Conservation (phyloP, 2,797 vertebrate genomes). For the Micrastur ruficollis region DNA sequence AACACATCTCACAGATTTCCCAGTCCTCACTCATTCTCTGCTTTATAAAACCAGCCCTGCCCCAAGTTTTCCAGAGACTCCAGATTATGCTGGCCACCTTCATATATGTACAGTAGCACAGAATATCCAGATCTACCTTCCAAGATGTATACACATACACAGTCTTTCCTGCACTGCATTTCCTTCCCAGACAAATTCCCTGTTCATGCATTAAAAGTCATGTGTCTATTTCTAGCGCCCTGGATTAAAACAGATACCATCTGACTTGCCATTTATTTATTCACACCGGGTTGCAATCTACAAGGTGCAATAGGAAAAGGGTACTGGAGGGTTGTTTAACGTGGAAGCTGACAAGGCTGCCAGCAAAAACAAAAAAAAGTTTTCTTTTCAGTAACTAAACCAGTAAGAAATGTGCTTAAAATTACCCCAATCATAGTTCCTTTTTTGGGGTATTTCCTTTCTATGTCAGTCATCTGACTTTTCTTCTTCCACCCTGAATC, state of each 20-base stretch:
- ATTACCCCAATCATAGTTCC: not conserved
- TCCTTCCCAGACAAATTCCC: not conserved
- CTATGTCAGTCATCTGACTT: not conserved
- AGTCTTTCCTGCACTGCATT: not conserved
- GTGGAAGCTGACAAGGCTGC: not conserved
- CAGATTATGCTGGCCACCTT: not conserved
- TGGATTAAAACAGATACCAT: not conserved
- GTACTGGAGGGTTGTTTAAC: not conserved
- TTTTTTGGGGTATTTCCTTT: not conserved
- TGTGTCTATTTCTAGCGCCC: not conserved
- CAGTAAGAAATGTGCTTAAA: not conserved
- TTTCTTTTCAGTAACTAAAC: not conserved
- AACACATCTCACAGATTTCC: not conserved
- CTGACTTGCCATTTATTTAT: constrained; percentile 6
- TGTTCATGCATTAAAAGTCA: not conserved
- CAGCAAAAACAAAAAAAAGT: not conserved
- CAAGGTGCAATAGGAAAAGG: not conserved
- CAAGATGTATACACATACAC: not conserved
- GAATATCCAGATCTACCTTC: not conserved
- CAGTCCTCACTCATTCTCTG: not conserved
- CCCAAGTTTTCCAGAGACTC: not conserved
- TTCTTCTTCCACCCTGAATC: not conserved
- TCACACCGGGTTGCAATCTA: not conserved
- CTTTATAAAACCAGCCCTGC: not conserved
- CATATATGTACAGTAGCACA: accelerated